Evolutionary conservation across 2,113 vertebrate genomes (phyloP).

Genomic region (Barnardius zonarius): DNA sequence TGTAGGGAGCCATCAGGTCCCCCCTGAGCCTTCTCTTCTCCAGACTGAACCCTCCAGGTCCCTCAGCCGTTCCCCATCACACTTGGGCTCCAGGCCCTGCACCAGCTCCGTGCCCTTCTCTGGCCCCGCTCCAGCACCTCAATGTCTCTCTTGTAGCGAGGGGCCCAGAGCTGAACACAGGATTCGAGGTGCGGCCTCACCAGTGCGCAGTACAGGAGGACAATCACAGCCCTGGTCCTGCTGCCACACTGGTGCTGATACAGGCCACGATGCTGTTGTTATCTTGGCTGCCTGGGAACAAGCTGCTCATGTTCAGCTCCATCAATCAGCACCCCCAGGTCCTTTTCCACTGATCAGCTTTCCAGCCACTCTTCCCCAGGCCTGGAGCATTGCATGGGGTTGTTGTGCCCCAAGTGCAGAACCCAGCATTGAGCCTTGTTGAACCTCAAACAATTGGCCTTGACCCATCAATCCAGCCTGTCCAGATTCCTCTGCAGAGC

Average conservation of each 20-base stretch:
- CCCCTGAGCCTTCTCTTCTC: too few relatives aligned
- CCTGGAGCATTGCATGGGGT: neutral
- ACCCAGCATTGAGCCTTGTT: too few relatives aligned
- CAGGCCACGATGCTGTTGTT: neutral
- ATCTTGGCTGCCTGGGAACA: neutral
- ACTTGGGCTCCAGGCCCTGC: neutral
- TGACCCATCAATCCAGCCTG: neutral
- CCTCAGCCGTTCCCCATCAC: neutral
- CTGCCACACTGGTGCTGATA: neutral
- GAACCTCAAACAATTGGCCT: neutral
- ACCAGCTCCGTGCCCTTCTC: neutral
- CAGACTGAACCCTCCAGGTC: neutral
- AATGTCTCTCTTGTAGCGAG: neutral
- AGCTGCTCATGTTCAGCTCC: accelerated
- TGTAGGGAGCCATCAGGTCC: too few relatives aligned
- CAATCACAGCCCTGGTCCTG: neutral
- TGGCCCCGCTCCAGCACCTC: accelerated
- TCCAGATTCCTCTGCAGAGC: neutral
- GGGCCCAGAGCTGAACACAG: neutral
- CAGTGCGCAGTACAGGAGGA: neutral
- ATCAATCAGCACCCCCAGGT: neutral
- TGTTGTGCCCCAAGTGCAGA: neutral
- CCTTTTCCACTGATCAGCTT: too few relatives aligned
- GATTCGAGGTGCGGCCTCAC: accelerated
- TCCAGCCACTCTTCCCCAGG: neutral